Conservation (phyloP, 2,888 invertebrate species). For the Drosophila fungiperda region DNA sequence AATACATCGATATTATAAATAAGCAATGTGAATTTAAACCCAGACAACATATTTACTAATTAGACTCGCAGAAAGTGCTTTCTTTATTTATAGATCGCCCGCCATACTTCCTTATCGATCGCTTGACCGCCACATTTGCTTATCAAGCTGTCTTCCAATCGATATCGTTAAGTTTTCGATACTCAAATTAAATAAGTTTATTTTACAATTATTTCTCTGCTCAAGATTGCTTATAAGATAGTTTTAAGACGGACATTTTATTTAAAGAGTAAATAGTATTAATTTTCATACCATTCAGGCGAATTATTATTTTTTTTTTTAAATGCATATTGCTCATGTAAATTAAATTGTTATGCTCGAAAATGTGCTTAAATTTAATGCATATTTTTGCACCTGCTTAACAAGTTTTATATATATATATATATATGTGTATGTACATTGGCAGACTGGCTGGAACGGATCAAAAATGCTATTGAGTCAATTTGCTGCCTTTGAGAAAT, state of each 20-base stretch:
- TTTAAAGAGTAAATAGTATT: neutral
- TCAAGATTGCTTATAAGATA: neutral
- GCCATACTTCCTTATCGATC: neutral
- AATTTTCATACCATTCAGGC: neutral
- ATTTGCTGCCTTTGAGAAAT: slow-evolving; percentile 67
- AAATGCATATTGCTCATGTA: neutral
- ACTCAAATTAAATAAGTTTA: neutral
- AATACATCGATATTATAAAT: neutral
- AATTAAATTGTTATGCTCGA: neutral
- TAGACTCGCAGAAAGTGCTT: neutral
- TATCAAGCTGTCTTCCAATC: neutral
- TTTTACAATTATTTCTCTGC: neutral
- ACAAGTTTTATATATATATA: neutral
- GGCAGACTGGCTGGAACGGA: slow-evolving; percentile 9
- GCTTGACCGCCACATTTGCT: neutral
- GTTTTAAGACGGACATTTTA: neutral
- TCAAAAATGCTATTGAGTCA: slow-evolving; percentile 57
- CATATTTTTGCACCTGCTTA: slow-evolving; percentile 1
- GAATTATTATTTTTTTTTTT: neutral
- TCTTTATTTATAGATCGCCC: neutral
- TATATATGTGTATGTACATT: neutral
- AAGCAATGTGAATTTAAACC: neutral
- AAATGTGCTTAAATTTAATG: neutral
- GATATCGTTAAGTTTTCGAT: neutral
- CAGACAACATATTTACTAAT: neutral